These are phyloP conservation scores for Centroberyx gerrardi DNA, from an alignment of 2,797 vertebrate genomes.

Conservation along the genomic window DNA sequence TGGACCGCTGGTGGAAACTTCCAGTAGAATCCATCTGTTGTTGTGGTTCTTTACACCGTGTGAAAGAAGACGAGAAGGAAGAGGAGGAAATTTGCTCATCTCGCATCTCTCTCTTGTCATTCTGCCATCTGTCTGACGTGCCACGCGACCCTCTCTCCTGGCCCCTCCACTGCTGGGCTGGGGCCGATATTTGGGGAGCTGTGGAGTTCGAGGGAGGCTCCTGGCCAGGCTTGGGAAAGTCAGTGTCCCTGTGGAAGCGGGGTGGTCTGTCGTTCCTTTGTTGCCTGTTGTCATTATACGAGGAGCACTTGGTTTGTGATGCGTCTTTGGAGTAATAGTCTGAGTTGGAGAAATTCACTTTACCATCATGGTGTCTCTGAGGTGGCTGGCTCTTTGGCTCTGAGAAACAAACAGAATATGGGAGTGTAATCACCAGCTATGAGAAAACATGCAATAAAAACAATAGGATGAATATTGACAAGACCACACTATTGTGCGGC, in stretches of 20 bases:
- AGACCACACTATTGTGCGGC: background rate
- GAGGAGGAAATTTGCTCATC: conserved; percentile 81
- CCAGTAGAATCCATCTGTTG: conserved; percentile 78
- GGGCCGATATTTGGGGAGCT: conserved; percentile 55
- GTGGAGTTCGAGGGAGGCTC: conserved; percentile 80
- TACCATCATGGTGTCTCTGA: conserved; percentile 85
- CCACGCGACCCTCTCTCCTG: conserved; percentile 86
- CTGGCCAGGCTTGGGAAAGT: conserved; percentile 89
- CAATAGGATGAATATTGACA: background rate
- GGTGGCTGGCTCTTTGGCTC: conserved; percentile 90
- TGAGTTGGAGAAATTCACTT: conserved; percentile 83
- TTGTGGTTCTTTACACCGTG: conserved; percentile 87
- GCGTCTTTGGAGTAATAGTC: conserved; percentile 88
- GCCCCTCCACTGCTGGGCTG: conserved; percentile 85
- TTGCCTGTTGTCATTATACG: conserved; percentile 89
- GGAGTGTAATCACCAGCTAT: background rate
- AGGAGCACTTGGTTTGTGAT: conserved; percentile 84
- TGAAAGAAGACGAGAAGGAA: conserved; percentile 74
- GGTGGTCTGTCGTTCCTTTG: conserved; percentile 94
- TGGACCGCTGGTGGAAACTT: conserved; percentile 79
- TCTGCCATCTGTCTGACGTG: conserved; percentile 84
- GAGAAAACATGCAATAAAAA: background rate
- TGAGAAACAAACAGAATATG: conserved; percentile 67
- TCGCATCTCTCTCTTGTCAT: conserved; percentile 81
- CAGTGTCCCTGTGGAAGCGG: conserved; percentile 93